Evolutionary conservation across 2,113 vertebrate species (phyloP).

Genomic region (Himantopus leucocephalus): DNA sequence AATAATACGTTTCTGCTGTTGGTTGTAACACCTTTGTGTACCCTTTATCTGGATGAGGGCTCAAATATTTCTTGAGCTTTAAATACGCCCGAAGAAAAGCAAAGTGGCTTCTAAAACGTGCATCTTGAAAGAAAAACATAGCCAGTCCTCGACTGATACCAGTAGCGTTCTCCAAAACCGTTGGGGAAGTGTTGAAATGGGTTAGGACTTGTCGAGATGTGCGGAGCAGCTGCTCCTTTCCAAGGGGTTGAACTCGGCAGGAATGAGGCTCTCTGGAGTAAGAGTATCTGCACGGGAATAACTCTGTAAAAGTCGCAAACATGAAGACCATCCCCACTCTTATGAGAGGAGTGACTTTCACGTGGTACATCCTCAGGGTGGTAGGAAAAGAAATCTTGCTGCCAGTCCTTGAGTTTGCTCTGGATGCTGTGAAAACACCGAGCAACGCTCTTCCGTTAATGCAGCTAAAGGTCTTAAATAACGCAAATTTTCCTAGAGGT

Average conservation of each 20-base stretch:
- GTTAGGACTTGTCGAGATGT: background rate
- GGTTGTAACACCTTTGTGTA: background rate
- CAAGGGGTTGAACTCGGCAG: background rate
- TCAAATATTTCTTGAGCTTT: background rate
- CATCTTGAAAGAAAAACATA: background rate
- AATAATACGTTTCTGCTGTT: background rate
- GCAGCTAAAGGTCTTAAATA: background rate
- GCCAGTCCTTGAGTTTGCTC: background rate
- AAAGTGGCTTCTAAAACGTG: background rate
- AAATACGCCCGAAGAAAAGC: background rate
- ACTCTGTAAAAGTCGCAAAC: background rate
- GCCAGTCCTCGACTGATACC: fast-evolving
- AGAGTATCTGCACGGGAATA: background rate
- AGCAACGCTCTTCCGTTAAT: background rate
- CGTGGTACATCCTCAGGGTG: fast-evolving
- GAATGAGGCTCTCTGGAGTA: background rate
- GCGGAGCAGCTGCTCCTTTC: background rate
- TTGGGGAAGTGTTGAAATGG: background rate
- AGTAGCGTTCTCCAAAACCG: fast-evolving
- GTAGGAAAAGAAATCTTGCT: background rate
- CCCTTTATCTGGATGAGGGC: background rate
- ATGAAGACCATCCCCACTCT: background rate
- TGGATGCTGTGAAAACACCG: background rate
- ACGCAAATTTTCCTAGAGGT: background rate
- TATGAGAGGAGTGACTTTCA: background rate